A percentile compares a stretch with the other conserved stretches of the same genome.
Evolutionary conservation across 2,888 invertebrate species (phyloP).

Genomic region (Drosophila mayaguana): DNA sequence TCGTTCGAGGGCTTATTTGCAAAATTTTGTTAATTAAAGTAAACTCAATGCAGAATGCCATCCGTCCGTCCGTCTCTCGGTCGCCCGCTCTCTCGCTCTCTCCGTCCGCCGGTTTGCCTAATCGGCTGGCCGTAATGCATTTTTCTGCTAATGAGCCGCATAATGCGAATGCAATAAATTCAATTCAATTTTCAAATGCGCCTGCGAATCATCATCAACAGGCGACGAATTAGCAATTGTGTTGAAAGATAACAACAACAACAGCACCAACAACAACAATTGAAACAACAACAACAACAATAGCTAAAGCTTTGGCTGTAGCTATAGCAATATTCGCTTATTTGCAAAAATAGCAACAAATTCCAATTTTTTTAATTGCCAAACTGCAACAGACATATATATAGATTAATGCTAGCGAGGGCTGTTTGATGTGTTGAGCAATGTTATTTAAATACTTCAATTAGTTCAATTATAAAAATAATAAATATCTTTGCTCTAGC

Average conservation of each 20-base stretch:
- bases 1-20: constrained; percentile 48
- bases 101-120: constrained; percentile 54
- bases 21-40: constrained; percentile 72
- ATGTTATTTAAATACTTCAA: background rate
- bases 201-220: constrained; percentile 20
- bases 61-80: background rate
- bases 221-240: constrained; percentile 34
- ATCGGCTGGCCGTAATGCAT: constrained; percentile 49
- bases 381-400: constrained; percentile 40
- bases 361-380: constrained; percentile 69
- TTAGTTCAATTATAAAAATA: too few relatives aligned
- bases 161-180: constrained; percentile 67
- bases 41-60: constrained; percentile 32
- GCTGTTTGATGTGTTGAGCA: constrained; percentile 14
- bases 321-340: constrained; percentile 40
- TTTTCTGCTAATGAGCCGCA: constrained; percentile 70
- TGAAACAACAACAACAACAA: constrained; percentile 26
- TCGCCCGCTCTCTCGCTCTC: too few relatives aligned
- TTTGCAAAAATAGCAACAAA: constrained; percentile 68
- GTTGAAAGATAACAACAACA: constrained; percentile 27
- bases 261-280: constrained; percentile 21
- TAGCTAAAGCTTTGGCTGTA: background rate
- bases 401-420: constrained; percentile 13
- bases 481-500: too few relatives aligned
- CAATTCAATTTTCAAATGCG: constrained; percentile 68